Evolutionary conservation across 2,797 vertebrate species (phyloP), one percentile per base, ranked within the genome.

Genomic region (Numenius phaeopus): DNA sequence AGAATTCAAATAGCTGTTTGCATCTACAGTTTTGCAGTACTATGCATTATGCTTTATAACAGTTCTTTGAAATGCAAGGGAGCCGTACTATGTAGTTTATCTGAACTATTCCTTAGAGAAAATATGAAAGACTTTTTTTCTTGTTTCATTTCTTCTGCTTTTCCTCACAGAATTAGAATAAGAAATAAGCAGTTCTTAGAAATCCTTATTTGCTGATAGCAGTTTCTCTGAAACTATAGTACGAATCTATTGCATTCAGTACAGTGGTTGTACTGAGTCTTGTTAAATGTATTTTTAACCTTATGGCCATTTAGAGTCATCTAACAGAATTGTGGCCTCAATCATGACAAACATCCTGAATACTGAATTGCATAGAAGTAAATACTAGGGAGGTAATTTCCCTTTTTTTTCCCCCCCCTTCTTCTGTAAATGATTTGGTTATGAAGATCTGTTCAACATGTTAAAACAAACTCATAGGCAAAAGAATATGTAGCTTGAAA

Each of bases 91-190:
- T 73, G 47, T 64, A 17, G n/a, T 71, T 94, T 62, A 47, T 54
- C 59, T 71, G 67, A 94, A 64, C 47, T 83, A 29, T 64, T 87
- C 71, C 65, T 29, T n/a, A 27, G 64, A 44, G 64, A 86, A 87
- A 88, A 89, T 30, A 66, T 4, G 24, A 55, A 71, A 79, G 40
- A 15, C 39, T 42, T n/a, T 46, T 30, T 40, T 66, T 67, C n/a
- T 46, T 3, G 1, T 77, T 39, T 79, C 0, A 11, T 67, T 94
- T 90, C 16, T 69, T 90, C 34, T 71, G 14, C 58, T 83, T 82
- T 91, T 93, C 61, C 52, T 90, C 29, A 20, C 32, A 61, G 62
- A 50, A 55, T 75, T 87, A 84, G 30, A 27, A 32, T 30, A 76
- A 65, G 44, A 86, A 77, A n/a, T 12, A 72, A 83, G n/a, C 7